Conservation (phyloP, 2,888 invertebrate species). For the Xylota sylvarum region DNA sequence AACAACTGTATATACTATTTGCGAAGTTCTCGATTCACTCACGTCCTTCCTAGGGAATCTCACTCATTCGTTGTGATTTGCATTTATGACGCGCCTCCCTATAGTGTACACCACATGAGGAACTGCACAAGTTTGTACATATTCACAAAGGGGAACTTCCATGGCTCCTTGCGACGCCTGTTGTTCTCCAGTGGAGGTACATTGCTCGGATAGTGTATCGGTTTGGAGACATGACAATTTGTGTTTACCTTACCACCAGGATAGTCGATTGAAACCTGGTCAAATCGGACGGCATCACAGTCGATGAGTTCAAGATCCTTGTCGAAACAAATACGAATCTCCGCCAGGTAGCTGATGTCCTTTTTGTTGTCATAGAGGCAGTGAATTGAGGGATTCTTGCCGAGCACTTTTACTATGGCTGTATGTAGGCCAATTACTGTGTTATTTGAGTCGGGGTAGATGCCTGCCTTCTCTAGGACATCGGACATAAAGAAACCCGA, state of each 20-base stretch:
- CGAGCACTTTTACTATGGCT: conserved; percentile 86
- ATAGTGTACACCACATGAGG: conserved; percentile 88
- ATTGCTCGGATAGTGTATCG: conserved; percentile 87
- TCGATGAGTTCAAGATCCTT: conserved; percentile 88
- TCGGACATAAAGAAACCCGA: conserved; percentile 87
- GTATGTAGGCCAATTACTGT: conserved; percentile 85
- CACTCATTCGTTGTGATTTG: conserved; percentile 55
- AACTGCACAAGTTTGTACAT: conserved; percentile 87
- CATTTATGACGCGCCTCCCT: conserved; percentile 80
- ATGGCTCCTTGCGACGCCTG: conserved; percentile 79
- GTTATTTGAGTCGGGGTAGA: conserved; percentile 86
- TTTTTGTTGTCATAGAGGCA: conserved; percentile 87
- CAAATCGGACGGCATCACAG: conserved; percentile 87
- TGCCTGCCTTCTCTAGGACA: conserved; percentile 86
- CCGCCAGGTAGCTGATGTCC: conserved; percentile 87
- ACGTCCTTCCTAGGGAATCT: conserved; percentile 39
- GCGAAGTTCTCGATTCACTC: conserved; percentile 44
- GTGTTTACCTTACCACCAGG: conserved; percentile 86
- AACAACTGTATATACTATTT: conserved; percentile 28
- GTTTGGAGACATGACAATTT: conserved; percentile 86
- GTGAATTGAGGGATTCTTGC: conserved; percentile 88
- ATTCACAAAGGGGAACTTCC: conserved; percentile 85
- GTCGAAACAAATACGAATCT: conserved; percentile 91
- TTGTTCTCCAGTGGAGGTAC: conserved; percentile 82
- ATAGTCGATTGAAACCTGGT: conserved; percentile 80